A percentile compares a stretch with the other conserved stretches of the same genome.
Conservation (phyloP, 92 coral and sea anemone genomes). For the Virgularia gustaviana region DNA sequence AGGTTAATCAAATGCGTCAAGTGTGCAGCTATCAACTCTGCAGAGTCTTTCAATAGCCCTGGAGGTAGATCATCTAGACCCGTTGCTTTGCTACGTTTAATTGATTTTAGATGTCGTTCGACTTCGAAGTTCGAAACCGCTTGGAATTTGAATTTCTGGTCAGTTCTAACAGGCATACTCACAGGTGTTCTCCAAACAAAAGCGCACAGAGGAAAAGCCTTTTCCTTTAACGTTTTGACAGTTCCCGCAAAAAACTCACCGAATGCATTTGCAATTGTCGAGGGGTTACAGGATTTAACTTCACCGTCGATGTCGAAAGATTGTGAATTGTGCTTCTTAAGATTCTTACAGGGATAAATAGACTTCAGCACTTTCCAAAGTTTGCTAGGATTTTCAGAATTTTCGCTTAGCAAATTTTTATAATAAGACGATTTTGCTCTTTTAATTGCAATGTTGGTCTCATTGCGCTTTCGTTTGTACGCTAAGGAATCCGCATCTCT, state of each 20-base stretch:
- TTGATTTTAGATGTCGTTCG: constrained; percentile 11
- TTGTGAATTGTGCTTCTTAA: constrained; percentile 17
- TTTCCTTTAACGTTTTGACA: constrained; percentile 6
- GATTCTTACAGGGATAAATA: background rate
- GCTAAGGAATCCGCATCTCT: background rate
- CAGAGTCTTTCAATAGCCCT: constrained; percentile 29
- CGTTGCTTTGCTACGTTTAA: constrained; percentile 28
- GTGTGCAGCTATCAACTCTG: constrained; percentile 25
- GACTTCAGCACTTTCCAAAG: constrained; percentile 15
- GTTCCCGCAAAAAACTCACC: constrained; percentile 9
- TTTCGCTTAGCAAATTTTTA: constrained; percentile 11
- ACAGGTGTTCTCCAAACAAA: constrained; percentile 10
- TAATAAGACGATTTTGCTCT: constrained; percentile 23
- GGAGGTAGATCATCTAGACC: constrained; percentile 34
- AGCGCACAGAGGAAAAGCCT: constrained; percentile 3
- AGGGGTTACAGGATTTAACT: background rate
- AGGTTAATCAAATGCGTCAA: constrained; percentile 18
- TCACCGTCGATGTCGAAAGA: constrained; percentile 6
- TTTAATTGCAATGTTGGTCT: constrained; percentile 3
- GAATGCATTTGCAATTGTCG: background rate
- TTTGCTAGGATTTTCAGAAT: constrained; percentile 7
- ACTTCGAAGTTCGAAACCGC: constrained; percentile 1
- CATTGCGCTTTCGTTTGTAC: constrained; percentile 14
- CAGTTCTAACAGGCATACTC: background rate
- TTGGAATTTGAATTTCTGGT: constrained; percentile 3